Evolutionary conservation across 2,888 invertebrate genomes (phyloP).

Genomic region (Girardia tigrina): DNA sequence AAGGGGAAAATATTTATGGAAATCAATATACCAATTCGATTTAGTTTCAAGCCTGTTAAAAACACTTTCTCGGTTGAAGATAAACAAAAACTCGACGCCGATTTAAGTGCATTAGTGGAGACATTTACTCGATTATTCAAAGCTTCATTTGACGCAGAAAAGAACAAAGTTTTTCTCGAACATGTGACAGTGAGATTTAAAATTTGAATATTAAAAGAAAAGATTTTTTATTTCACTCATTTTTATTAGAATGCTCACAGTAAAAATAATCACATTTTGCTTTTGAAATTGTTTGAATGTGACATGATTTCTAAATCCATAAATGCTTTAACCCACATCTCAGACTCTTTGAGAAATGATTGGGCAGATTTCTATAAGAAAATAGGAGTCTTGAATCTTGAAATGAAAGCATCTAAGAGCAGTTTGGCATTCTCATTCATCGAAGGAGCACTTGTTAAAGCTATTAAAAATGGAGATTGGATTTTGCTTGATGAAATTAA

Average conservation of each 20-base stretch:
- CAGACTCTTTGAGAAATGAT: not conserved
- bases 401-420: conserved; percentile 57
- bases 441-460: conserved; percentile 70
- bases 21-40: too few species aligned
- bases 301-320: not conserved
- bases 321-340: not conserved
- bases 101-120: not conserved
- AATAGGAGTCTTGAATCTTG: conserved; percentile 61
- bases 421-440: conserved; percentile 57
- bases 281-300: not conserved
- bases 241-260: not conserved
- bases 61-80: conserved; percentile 6
- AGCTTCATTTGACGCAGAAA: not conserved
- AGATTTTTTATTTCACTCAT: too few species aligned
- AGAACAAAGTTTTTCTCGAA: not conserved
- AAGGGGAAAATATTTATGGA: conserved; percentile 39
- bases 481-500: conserved; percentile 93
- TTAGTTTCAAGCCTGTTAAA: conserved; percentile 47
- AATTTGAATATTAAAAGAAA: not conserved
- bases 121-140: not conserved
- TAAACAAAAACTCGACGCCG: not conserved
- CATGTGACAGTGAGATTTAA: not conserved
- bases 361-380: conserved; percentile 62
- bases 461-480: conserved; percentile 77
- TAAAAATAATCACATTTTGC: not conserved